These are phyloP conservation scores for Noctua janthina DNA, from an alignment of 2,888 invertebrate genomes.

Conservation along the genomic window DNA sequence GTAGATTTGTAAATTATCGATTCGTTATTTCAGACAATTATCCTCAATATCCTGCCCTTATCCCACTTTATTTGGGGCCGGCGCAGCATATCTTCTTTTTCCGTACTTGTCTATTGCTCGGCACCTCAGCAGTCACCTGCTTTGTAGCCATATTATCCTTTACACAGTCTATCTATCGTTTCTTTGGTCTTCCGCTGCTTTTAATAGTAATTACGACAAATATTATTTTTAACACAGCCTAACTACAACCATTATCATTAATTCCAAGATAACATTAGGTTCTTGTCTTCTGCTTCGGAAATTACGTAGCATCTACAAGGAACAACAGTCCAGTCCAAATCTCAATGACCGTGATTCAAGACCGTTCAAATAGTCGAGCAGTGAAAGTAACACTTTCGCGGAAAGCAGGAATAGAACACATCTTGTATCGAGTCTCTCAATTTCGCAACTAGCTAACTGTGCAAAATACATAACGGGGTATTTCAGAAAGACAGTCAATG, in stretches of 20 bases:
- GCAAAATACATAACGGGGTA: neutral
- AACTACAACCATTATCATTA: neutral
- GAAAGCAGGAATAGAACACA: constrained; percentile 10
- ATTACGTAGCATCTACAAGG: neutral
- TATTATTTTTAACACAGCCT: neutral
- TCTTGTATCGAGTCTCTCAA: constrained; percentile 1
- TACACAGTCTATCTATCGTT: neutral
- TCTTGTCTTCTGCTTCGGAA: neutral
- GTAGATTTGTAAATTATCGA: neutral
- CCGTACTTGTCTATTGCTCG: neutral
- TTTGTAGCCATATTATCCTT: neutral
- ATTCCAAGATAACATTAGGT: neutral
- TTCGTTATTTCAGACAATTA: neutral
- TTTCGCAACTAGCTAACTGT: neutral
- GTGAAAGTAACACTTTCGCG: constrained; percentile 40
- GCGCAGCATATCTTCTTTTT: neutral
- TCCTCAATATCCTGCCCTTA: neutral
- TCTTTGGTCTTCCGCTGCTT: neutral
- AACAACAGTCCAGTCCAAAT: neutral
- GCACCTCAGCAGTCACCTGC: neutral
- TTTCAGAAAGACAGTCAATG: neutral
- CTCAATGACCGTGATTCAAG: constrained; percentile 8
- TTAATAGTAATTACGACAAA: neutral
- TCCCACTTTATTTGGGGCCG: neutral
- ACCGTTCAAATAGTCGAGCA: neutral